Evolutionary conservation across 2,888 invertebrate genomes (phyloP).

Genomic region (Lochmaea capreae): DNA sequence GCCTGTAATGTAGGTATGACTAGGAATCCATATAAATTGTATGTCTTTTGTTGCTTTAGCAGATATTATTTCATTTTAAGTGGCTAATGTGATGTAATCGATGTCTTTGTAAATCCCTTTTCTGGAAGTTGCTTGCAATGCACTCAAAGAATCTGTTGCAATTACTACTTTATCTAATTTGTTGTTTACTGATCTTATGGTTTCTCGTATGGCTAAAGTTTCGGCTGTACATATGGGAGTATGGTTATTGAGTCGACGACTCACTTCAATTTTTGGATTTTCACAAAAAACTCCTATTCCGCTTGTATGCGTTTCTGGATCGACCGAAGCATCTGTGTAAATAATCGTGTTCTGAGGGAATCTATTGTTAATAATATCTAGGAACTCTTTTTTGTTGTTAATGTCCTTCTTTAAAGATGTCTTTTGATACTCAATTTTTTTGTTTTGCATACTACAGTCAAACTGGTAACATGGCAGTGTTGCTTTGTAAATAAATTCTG

Average conservation of each 20-base stretch:
- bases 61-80: background rate
- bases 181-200: background rate
- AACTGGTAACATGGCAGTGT: constrained; percentile 1
- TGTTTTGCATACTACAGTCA: background rate
- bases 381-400: background rate
- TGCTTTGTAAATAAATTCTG: background rate
- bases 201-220: background rate
- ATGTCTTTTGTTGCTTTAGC: background rate
- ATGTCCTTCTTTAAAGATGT: background rate
- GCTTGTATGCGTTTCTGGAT: too few species aligned
- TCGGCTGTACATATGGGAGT: background rate
- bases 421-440: background rate
- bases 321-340: too few species aligned
- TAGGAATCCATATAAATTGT: background rate
- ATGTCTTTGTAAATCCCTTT: background rate
- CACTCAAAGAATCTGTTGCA: background rate
- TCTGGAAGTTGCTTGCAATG: background rate
- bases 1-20: background rate
- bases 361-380: background rate
- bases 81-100: background rate
- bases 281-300: background rate
- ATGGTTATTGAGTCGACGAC: background rate
- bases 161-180: background rate
- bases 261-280: background rate
- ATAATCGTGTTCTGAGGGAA: too few species aligned